phyloP scores from a whole-genome alignment of 2,113 vertebrate species.

The Austrofundulus limnaeus region DNA sequence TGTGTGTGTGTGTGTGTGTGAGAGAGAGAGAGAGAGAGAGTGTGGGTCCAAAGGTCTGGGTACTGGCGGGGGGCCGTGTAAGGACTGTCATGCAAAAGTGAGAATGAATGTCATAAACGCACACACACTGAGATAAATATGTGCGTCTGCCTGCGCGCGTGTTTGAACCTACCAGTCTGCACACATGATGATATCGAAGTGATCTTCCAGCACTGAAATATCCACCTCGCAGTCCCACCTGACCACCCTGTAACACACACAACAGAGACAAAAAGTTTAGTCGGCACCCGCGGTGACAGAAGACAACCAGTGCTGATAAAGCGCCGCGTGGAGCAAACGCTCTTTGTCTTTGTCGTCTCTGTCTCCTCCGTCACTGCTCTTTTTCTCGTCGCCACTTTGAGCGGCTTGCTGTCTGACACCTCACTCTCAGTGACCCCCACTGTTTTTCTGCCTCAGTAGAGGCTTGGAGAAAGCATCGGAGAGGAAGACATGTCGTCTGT shows the following conservation, averaged over 20 bases:
- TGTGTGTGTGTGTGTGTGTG: conserved; percentile 21
- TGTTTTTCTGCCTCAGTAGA: conserved; percentile 57
- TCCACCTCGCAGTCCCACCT: conserved; percentile 98
- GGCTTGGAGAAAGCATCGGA: conserved; percentile 40
- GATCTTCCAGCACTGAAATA: conserved; percentile 92
- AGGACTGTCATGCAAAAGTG: conserved; percentile 88
- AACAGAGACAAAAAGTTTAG: conserved; percentile 16
- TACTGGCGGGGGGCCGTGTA: conserved; percentile 88
- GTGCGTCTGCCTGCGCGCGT: conserved; percentile 49
- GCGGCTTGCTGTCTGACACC: conserved; percentile 22
- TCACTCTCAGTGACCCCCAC: conserved; percentile 45
- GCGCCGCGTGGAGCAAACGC: conserved; percentile 12
- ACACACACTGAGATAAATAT: conserved; percentile 76
- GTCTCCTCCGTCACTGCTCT: conserved; percentile 9
- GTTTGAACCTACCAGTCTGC: conserved; percentile 93
- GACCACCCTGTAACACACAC: conserved; percentile 83
- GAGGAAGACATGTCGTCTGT: conserved; percentile 55
- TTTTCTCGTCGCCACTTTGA: conserved; percentile 9
- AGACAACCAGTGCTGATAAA: conserved; percentile 2
- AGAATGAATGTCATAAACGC: conserved; percentile 86
- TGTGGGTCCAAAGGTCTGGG: conserved; percentile 78
- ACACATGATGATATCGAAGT: conserved; percentile 98
- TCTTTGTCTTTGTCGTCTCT: conserved; percentile 10
- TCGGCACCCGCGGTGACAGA: not conserved
- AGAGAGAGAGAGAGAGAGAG: conserved; percentile 9